Percentiles rank a stretch among this genome's conserved stretches.
Conservation (phyloP, 2,888 invertebrate species). For the Lasioglossum oenotherae region DNA sequence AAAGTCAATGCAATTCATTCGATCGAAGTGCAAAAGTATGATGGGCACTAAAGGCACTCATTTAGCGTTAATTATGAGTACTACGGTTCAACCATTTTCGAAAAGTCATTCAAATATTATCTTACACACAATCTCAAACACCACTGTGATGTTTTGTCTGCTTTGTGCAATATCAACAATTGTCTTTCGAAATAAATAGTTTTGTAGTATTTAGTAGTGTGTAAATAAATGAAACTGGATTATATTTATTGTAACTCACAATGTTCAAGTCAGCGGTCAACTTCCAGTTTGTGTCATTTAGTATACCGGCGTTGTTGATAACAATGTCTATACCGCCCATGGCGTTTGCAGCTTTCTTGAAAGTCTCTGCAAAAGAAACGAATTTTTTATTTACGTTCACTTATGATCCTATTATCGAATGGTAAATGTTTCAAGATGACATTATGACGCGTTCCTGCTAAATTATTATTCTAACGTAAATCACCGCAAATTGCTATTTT, state of each 20-base stretch:
- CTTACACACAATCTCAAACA: background rate
- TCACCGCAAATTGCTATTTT: too few relatives aligned
- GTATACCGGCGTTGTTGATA: constrained; percentile 92
- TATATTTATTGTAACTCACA: constrained; percentile 84
- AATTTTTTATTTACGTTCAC: background rate
- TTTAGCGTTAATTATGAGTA: too few relatives aligned
- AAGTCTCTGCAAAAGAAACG: constrained; percentile 78
- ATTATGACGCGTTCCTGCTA: too few relatives aligned
- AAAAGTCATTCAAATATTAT: background rate
- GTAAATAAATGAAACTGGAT: background rate
- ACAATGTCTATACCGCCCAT: constrained; percentile 88
- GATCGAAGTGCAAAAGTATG: background rate
- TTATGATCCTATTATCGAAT: background rate
- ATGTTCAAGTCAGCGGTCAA: constrained; percentile 90
- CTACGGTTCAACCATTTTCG: background rate
- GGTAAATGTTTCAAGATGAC: background rate
- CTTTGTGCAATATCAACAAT: background rate
- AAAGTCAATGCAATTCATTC: background rate
- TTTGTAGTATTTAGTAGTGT: background rate
- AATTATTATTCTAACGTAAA: too few relatives aligned
- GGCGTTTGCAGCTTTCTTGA: constrained; percentile 82
- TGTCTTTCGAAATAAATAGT: background rate
- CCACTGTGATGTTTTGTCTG: background rate
- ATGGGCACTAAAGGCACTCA: too few relatives aligned
- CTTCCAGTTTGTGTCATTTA: constrained; percentile 90